Conservation (phyloP, 2,113 vertebrate species). For the Tupaia chinensis region DNA sequence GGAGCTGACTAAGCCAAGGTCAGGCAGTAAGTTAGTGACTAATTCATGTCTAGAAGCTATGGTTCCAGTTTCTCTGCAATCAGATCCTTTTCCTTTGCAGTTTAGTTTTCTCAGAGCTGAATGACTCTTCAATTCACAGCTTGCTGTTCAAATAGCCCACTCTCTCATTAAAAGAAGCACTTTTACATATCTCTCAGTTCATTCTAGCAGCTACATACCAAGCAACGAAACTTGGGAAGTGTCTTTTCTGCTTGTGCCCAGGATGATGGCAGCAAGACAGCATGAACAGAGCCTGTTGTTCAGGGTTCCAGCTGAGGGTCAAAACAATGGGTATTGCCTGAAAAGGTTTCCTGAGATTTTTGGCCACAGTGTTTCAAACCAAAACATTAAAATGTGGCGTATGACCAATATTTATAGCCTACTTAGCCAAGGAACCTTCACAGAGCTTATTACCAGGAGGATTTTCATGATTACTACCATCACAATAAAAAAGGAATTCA, state of each 20-base stretch:
- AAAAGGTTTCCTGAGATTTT: conserved; percentile 52
- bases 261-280: background rate
- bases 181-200: background rate
- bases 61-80: background rate
- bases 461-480: conserved; percentile 71
- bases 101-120: conserved; percentile 41
- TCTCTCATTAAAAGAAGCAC: background rate
- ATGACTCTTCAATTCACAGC: background rate
- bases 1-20: background rate
- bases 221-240: background rate
- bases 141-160: background rate
- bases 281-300: background rate
- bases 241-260: background rate
- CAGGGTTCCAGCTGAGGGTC: conserved; percentile 2
- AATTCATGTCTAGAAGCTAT: background rate
- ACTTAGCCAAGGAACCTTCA: conserved; percentile 65
- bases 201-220: background rate
- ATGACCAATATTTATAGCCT: conserved; percentile 58
- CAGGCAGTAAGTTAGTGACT: background rate
- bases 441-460: conserved; percentile 60
- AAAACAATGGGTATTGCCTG: conserved; percentile 31
- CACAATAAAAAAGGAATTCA: conserved; percentile 65
- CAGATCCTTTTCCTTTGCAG: background rate
- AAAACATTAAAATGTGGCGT: conserved; percentile 64
- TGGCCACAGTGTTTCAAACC: conserved; percentile 35